Conservation (phyloP, 2,797 vertebrate species). For the Helarctos malayanus region DNA sequence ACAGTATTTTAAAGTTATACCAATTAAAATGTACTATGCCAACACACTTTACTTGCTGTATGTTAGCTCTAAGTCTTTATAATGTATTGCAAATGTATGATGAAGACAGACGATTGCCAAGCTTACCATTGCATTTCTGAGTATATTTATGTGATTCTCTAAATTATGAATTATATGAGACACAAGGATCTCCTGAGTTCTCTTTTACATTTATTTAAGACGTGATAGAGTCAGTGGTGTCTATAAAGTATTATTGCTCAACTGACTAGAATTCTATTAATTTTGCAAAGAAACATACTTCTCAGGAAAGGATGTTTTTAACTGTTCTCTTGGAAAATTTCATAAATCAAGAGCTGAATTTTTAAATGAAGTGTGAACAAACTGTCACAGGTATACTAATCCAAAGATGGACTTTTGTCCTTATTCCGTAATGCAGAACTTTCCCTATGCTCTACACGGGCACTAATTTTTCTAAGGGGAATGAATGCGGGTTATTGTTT, state of each 20-base stretch:
- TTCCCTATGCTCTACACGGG: neutral
- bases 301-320: neutral
- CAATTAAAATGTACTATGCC: neutral
- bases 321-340: constrained; percentile 7
- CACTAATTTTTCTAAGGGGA: neutral
- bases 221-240: neutral
- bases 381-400: neutral
- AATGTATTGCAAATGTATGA: neutral
- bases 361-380: neutral
- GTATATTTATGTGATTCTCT: neutral
- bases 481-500: neutral
- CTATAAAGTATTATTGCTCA: neutral
- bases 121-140: neutral
- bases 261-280: constrained; percentile 10
- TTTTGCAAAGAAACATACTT: neutral
- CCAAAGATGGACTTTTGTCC: neutral
- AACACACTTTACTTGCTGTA: neutral
- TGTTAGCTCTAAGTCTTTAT: neutral
- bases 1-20: neutral
- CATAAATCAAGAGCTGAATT: neutral
- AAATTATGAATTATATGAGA: neutral
- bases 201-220: constrained; percentile 29
- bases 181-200: neutral
- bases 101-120: constrained; percentile 1
- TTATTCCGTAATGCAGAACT: neutral